Conservation (phyloP, 1,140 invertebrate genomes). For the Acromyrmex echinatior region DNA sequence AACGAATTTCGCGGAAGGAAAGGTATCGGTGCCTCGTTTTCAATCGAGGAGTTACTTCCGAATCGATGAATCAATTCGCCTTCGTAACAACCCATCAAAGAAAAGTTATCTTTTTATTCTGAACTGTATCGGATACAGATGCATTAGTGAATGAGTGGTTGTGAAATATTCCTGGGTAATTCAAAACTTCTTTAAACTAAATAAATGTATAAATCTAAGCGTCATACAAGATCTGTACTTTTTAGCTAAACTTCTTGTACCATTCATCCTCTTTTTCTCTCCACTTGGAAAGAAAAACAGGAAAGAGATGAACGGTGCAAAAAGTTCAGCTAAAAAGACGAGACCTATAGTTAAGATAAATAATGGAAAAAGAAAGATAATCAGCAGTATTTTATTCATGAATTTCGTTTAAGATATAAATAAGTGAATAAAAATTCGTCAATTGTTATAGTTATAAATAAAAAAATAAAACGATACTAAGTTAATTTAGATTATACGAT, state of each 20-base stretch:
- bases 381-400: neutral
- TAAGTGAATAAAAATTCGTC: neutral
- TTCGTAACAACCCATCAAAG: constrained; percentile 39
- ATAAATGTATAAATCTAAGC: neutral
- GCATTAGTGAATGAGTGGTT: neutral
- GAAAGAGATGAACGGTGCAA: too few relatives aligned
- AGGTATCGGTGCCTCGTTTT: constrained; percentile 47
- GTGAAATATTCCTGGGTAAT: neutral
- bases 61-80: constrained; percentile 59
- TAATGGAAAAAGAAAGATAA: neutral
- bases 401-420: neutral
- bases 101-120: constrained; percentile 16
- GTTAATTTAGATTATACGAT: too few relatives aligned
- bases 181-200: neutral
- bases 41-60: constrained; percentile 50
- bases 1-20: constrained; percentile 62
- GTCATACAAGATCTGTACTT: neutral
- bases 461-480: neutral
- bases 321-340: too few relatives aligned
- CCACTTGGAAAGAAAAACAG: too few relatives aligned
- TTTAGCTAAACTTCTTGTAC: too few relatives aligned
- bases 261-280: too few relatives aligned
- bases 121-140: neutral
- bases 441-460: neutral
- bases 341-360: neutral